Conservation (phyloP, 2,113 vertebrate species). For the Dicerorhinus sumatrensis region DNA sequence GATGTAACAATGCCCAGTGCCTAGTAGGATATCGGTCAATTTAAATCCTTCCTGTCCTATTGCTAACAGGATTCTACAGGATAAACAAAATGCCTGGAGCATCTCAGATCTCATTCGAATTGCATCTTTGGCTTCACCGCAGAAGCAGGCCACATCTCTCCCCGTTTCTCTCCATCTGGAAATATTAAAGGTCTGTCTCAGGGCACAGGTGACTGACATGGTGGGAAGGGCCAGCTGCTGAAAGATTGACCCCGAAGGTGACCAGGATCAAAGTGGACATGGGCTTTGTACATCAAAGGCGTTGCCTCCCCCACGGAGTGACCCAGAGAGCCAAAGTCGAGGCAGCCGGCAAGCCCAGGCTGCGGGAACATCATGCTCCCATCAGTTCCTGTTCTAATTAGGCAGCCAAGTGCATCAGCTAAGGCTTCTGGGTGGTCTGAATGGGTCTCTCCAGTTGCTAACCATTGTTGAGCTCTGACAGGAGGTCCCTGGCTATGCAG, state of each 20-base stretch:
- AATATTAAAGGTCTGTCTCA: constrained; percentile 57
- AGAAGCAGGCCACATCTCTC: background rate
- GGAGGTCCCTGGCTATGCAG: background rate
- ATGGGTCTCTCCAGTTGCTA: constrained; percentile 8
- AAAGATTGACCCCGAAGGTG: constrained; percentile 66
- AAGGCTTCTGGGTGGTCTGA: constrained; percentile 77
- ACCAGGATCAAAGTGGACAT: constrained; percentile 71
- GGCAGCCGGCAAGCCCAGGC: background rate
- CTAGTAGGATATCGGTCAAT: background rate
- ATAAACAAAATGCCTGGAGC: background rate
- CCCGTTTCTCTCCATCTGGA: constrained; percentile 66
- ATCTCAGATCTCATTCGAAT: background rate
- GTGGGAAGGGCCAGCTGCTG: constrained; percentile 61
- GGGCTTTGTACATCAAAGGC: constrained; percentile 81
- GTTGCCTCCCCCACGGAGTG: background rate
- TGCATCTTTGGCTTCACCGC: background rate
- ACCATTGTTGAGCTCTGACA: background rate
- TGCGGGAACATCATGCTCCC: constrained; percentile 52
- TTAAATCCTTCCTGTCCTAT: background rate
- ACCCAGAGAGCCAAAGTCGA: background rate
- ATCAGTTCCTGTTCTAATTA: constrained; percentile 49
- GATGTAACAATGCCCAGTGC: fast-evolving
- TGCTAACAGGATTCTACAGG: background rate
- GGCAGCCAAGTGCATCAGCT: constrained; percentile 49
- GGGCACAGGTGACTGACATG: constrained; percentile 74